phyloP scores from a whole-genome alignment of 2,113 vertebrate species.

The Epinephelus cyanopodus region DNA sequence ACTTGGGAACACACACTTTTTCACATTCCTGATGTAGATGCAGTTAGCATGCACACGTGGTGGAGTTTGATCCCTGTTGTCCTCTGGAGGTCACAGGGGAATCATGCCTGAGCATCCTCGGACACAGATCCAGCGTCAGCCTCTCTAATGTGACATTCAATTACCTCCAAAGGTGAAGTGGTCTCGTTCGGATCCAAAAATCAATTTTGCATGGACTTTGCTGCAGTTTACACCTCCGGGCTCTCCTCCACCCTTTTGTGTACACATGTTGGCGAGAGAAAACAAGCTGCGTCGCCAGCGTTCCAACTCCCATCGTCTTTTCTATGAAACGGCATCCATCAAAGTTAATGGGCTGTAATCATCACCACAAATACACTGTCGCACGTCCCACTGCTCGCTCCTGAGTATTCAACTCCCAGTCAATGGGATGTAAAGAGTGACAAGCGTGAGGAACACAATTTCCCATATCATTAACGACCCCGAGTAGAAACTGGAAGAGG shows the following conservation, averaged over 20 bases:
- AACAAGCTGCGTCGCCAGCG: slow-evolving; percentile 52
- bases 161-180: slow-evolving; percentile 66
- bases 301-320: slow-evolving; percentile 63
- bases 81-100: slow-evolving; percentile 50
- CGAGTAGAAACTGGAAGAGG: slow-evolving; percentile 50
- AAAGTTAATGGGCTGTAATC: slow-evolving; percentile 83
- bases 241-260: slow-evolving; percentile 31
- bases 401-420: slow-evolving; percentile 77
- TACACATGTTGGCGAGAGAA: slow-evolving; percentile 54
- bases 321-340: slow-evolving; percentile 76
- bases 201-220: slow-evolving; percentile 57
- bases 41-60: slow-evolving; percentile 12
- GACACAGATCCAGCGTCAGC: slow-evolving; percentile 18
- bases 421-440: slow-evolving; percentile 78
- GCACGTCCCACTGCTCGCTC: slow-evolving; percentile 68
- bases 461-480: slow-evolving; percentile 68
- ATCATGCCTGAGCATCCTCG: slow-evolving; percentile 8
- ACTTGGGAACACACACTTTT: slow-evolving; percentile 33
- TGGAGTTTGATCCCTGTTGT: slow-evolving; percentile 28
- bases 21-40: slow-evolving; percentile 33
- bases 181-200: slow-evolving; percentile 47
- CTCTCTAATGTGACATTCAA: slow-evolving; percentile 61
- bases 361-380: slow-evolving; percentile 78
- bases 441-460: slow-evolving; percentile 70
- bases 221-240: background rate